These are phyloP conservation scores for Desoria tigrina DNA, from an alignment of 2,888 invertebrate species.

Conservation along the genomic window DNA sequence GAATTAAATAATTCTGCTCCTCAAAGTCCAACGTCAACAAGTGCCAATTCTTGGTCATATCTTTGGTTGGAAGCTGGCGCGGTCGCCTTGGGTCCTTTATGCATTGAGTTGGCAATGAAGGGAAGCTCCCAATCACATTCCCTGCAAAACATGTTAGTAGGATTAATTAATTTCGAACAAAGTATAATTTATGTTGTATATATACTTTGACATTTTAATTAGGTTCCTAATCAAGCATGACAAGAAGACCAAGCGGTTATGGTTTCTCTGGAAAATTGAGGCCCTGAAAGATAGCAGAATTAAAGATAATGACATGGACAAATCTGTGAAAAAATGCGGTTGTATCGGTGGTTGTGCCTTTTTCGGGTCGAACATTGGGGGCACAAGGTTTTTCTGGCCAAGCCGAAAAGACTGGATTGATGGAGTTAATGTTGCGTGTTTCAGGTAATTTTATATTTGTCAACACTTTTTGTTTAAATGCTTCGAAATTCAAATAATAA, in stretches of 20 bases:
- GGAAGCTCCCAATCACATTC: conserved; percentile 62
- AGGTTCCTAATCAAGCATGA: conserved; percentile 79
- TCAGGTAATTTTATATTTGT: conserved; percentile 54
- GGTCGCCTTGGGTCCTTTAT: conserved; percentile 82
- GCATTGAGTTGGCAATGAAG: conserved; percentile 85
- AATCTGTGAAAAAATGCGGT: conserved; percentile 70
- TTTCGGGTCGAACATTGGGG: conserved; percentile 90
- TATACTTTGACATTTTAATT: conserved; percentile 18
- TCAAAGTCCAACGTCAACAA: conserved; percentile 49
- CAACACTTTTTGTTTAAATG: not conserved
- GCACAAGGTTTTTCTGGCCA: conserved; percentile 83
- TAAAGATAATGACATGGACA: conserved; percentile 59
- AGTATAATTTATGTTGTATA: not conserved
- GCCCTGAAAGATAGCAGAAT: conserved; percentile 56
- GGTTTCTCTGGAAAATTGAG: conserved; percentile 89
- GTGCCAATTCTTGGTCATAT: conserved; percentile 63
- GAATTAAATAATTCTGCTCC: conserved; percentile 46
- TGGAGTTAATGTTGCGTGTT: conserved; percentile 79
- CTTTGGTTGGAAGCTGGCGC: conserved; percentile 89
- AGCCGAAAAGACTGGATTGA: conserved; percentile 76
- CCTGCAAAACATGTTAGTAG: conserved; percentile 69
- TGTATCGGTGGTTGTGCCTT: conserved; percentile 94
- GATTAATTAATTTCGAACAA: conserved; percentile 2
- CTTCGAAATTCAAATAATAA: not conserved
- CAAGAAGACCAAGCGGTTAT: conserved; percentile 78